Evolutionary conservation across 2,888 invertebrate genomes (phyloP).

Genomic region (Shargacucullia verbasci): DNA sequence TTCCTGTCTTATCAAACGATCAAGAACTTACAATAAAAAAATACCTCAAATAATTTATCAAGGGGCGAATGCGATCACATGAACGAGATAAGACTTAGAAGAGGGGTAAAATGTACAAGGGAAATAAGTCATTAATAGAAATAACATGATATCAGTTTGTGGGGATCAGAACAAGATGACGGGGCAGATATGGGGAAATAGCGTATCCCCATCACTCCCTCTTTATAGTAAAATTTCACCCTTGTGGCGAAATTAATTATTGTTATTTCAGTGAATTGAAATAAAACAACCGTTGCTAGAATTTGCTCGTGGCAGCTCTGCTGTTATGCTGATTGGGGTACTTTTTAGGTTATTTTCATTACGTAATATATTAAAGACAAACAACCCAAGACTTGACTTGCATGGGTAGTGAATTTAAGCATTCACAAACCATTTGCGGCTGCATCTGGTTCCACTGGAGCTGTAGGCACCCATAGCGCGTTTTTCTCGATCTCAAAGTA

Average conservation of each 20-base stretch:
- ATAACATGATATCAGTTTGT: constrained; percentile 75
- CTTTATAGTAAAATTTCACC: constrained; percentile 43
- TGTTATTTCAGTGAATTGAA: constrained; percentile 50
- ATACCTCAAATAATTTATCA: constrained; percentile 63
- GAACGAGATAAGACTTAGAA: constrained; percentile 52
- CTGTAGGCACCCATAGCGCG: too few relatives aligned
- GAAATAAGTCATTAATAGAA: constrained; percentile 85
- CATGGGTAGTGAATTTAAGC: too few relatives aligned
- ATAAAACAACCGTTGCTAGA: constrained; percentile 25
- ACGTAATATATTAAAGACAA: too few relatives aligned
- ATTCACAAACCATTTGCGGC: too few relatives aligned
- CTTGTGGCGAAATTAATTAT: constrained; percentile 51
- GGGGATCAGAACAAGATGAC: constrained; percentile 75
- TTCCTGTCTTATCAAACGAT: constrained; percentile 35
- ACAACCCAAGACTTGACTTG: too few relatives aligned
- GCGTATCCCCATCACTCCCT: constrained; percentile 42
- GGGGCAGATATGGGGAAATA: constrained; percentile 40
- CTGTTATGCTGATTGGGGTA: too few relatives aligned
- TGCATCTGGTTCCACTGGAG: too few relatives aligned
- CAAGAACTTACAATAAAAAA: constrained; percentile 43
- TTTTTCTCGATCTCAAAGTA: too few relatives aligned
- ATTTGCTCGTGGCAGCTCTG: too few relatives aligned
- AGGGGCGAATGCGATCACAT: constrained; percentile 65
- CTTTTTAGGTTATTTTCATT: too few relatives aligned
- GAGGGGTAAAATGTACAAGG: constrained; percentile 64